Evolutionary conservation across 64 coral and sea anemone species (phyloP).

Genomic region (Trachythela sp.): DNA sequence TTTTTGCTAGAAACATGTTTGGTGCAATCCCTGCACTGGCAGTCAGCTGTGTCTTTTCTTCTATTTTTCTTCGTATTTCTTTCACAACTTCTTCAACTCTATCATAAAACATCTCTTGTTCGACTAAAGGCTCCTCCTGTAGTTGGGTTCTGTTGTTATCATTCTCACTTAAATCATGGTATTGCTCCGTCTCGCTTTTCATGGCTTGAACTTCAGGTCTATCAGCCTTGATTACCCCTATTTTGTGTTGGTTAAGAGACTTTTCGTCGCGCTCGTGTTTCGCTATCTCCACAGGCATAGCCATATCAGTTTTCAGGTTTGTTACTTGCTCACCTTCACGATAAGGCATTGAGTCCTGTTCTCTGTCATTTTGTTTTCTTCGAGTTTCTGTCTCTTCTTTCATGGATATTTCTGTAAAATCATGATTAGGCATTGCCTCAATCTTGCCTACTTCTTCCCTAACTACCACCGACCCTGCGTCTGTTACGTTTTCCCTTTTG

Average conservation of each 20-base stretch:
- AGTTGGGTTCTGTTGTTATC: too few relatives aligned
- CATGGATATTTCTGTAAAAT: background rate
- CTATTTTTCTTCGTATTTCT: slow-evolving; percentile 80
- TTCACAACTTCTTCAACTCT: slow-evolving; percentile 72
- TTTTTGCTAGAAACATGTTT: slow-evolving; percentile 78
- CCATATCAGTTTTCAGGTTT: too few relatives aligned
- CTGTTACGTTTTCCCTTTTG: background rate
- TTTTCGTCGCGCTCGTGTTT: background rate
- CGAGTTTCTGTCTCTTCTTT: background rate
- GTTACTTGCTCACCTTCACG: too few relatives aligned
- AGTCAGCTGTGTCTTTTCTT: slow-evolving; percentile 76
- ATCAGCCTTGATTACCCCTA: background rate
- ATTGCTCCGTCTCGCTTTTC: background rate
- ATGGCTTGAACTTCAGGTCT: background rate
- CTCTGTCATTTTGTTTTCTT: too few relatives aligned
- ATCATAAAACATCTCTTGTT: slow-evolving; percentile 43
- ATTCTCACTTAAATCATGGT: background rate
- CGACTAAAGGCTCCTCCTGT: background rate
- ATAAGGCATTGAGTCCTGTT: too few relatives aligned
- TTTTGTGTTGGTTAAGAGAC: background rate
- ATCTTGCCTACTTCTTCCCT: background rate
- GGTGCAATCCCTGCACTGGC: slow-evolving; percentile 95
- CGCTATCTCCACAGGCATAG: background rate
- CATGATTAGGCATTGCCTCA: background rate
- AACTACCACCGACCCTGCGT: background rate